Evolutionary conservation across 2,113 vertebrate genomes (phyloP), one percentile per base, ranked within the genome.

Genomic region (Nipponia nippon): DNA sequence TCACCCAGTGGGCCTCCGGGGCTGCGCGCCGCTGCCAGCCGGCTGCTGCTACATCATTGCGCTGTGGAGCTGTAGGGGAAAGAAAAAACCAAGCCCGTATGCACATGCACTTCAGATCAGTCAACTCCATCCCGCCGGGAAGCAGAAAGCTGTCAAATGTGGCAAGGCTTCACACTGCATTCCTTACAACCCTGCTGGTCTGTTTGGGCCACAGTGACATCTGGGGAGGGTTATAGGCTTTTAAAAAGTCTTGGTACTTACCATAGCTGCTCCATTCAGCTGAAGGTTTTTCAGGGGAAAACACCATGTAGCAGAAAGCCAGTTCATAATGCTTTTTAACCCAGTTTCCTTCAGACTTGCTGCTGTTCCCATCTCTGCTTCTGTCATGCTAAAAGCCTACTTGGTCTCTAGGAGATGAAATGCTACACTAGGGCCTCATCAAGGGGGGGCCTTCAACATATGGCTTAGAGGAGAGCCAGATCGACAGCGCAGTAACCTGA

Each of bases 11-110:
- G 40, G 30, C 0, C 8, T 19, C 13, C 0, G 1, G 14, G 34
- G 0, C 44, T 1, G 30, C 0, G 1, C 0, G 4, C 42, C 1
- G 0, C 47, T 23, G 69, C 46, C 40, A 30, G 22, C 15, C 0
- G 0, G 6, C 17, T 19, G 16, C 52, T 52, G 55, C 80, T 89
- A 9, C 36, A 56, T 46, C 34, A 21, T 11, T 7, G 36, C 1
- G 2, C 15, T 20, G 55, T 3, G 6, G 52, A 73, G 42, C 95
- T 95, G 87, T 13, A 25, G 56, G 55, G 36, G 18, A 50, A 29
- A 65, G 25, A 7, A 12, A 38, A 30, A 59, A 6, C 9, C 25
- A 61, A 58, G 62, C 22, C 52, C 32, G 2, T 0, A 2, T 3
- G 27, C 13, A 32, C 0, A 0, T 8, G 10, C 20, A 7, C 63